phyloP scores from a whole-genome alignment of 2,113 vertebrate genomes.

The Lanius ludovicianus region DNA sequence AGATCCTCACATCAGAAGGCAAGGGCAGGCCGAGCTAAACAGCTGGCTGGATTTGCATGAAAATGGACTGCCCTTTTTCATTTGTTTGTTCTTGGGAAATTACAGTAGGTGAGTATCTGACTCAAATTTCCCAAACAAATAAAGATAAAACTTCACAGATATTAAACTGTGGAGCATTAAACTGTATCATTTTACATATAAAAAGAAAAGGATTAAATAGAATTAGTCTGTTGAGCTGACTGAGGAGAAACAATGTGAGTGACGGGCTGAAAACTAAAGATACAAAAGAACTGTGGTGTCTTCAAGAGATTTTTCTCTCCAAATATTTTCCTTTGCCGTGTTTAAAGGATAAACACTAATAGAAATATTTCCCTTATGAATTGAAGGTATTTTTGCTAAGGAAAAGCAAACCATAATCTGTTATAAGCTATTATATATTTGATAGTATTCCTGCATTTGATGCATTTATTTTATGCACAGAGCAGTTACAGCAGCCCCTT shows the following conservation, averaged over 20 bases:
- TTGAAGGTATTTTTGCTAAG: background rate
- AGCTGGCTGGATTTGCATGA: conserved; percentile 83
- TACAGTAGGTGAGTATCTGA: conserved; percentile 77
- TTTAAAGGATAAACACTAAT: conserved; percentile 33
- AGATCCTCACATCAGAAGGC: conserved; percentile 76
- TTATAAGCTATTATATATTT: background rate
- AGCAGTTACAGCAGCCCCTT: background rate
- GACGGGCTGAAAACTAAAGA: conserved; percentile 35
- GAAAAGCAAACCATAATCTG: background rate
- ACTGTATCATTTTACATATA: conserved; percentile 71
- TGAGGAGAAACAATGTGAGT: conserved; percentile 54
- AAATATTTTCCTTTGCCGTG: conserved; percentile 1
- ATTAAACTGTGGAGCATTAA: conserved; percentile 66
- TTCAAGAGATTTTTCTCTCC: conserved; percentile 28
- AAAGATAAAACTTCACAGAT: conserved; percentile 74
- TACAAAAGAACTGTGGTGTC: conserved; percentile 40
- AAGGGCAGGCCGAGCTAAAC: conserved; percentile 75
- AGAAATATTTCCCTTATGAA: conserved; percentile 18
- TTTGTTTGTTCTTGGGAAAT: conserved; percentile 80
- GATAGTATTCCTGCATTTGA: background rate
- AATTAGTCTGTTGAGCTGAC: conserved; percentile 57
- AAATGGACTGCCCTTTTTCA: conserved; percentile 77
- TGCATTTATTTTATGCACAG: background rate
- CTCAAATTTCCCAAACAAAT: conserved; percentile 78
- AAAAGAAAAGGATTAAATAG: conserved; percentile 71